Base-by-base conservation (phyloP, 2,797 vertebrate genomes). In the Amniataba percoides region DNA sequence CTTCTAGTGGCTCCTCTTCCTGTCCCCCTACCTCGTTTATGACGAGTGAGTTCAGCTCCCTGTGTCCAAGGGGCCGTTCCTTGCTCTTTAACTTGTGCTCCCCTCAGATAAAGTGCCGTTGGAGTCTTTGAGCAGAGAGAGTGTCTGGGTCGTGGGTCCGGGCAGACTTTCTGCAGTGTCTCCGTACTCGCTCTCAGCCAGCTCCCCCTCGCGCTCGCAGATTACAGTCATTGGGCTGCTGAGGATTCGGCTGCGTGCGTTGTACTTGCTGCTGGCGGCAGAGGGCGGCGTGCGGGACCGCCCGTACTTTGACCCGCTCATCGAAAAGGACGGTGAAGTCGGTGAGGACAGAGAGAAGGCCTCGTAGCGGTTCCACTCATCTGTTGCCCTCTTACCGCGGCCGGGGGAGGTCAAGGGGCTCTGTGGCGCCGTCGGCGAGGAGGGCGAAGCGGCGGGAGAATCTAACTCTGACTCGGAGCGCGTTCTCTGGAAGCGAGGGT, bases 201-300 rank as follows among this genome's bases (percentile, higher is more conserved):
- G 72, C 82, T 99, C 98, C 15, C 97, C 97, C 27, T 99, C 98
- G 0, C 97, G 96, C 86, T 99, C 98, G 0, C 97, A 97, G 90
- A 99, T 99, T 49, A 99, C 98, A 0, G 97, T 99, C 98, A 99
- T 99, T 14, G 98, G 98, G 92, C 98, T 99, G 95, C 98, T 99
- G 86, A 97, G 97, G 91, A 99, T 95, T n/a, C 98, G 95, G 91
- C 94, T 96, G 71, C 98, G 96, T 18, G 97, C 85, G 10, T 96
- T 98, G 88, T 99, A 99, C 80, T 97, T 96, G 95, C 98, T 99
- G 95, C 98, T 99, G 92, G 98, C 97, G 0, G 98, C 98, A 0
- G 96, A 99, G 0, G 98, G 98, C 0, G 98, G 98, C 0, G 96
- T 97, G 63, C 97, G 97, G 0, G 97, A 97, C 9, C 98, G 97